Percentiles rank a stretch among this genome's conserved stretches.
These are phyloP conservation scores for Atherinosoma microstoma DNA, from an alignment of 2,797 vertebrate genomes.

Conservation along the genomic window DNA sequence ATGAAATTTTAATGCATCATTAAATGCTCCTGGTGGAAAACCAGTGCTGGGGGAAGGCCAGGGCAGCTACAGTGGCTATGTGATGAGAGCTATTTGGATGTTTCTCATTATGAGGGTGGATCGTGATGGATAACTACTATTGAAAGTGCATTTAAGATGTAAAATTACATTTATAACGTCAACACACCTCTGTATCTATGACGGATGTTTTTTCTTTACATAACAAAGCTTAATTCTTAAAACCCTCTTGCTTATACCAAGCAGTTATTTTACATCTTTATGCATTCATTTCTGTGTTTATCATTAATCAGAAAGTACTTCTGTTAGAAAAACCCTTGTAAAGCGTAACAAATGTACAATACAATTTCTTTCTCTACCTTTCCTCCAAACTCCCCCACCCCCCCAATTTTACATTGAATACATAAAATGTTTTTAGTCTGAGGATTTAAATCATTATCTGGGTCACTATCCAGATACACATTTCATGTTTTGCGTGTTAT, in stretches of 20 bases:
- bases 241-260: background rate
- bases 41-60: background rate
- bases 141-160: background rate
- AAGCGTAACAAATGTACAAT: no score
- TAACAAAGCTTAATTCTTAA: background rate
- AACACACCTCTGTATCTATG: no score
- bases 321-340: no score
- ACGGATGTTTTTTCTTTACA: no score
- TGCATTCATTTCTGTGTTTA: background rate
- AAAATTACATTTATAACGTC: background rate
- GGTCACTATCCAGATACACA: no score
- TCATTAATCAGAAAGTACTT: background rate
- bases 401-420: no score
- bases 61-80: background rate
- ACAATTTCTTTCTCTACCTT: background rate
- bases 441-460: no score
- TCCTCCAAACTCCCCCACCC: no score
- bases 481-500: no score
- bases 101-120: background rate
- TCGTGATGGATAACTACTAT: background rate
- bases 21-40: constrained; percentile 25
- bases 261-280: background rate
- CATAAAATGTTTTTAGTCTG: no score
- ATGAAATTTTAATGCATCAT: constrained; percentile 47
- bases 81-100: background rate